Evolutionary conservation across 2,888 invertebrate genomes (phyloP).

Genomic region (Bellardia bayeri): DNA sequence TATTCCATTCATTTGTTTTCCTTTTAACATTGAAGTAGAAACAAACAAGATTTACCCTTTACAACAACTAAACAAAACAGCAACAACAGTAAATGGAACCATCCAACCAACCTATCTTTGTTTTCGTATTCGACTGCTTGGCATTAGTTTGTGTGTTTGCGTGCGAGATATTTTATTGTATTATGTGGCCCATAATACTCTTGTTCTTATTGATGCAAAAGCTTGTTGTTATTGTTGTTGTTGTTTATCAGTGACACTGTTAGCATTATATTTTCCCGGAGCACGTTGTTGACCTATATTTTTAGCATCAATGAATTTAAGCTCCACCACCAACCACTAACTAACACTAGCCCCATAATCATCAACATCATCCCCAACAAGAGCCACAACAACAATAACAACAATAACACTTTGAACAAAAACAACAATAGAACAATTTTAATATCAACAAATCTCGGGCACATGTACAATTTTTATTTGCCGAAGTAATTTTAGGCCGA

Average conservation of each 20-base stretch:
- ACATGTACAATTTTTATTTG: constrained; percentile 51
- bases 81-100: neutral
- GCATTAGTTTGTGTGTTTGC: neutral
- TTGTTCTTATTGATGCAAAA: constrained; percentile 35
- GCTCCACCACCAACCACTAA: constrained; percentile 47
- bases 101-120: neutral
- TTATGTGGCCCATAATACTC: constrained; percentile 34
- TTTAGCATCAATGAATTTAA: constrained; percentile 80
- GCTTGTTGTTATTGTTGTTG: constrained; percentile 1
- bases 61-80: neutral
- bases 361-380: constrained; percentile 31
- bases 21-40: neutral
- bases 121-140: neutral
- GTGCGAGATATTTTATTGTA: neutral
- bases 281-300: constrained; percentile 83
- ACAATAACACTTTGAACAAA: constrained; percentile 5
- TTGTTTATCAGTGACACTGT: constrained; percentile 54
- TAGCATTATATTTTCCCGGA: constrained; percentile 75
- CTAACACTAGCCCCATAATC: constrained; percentile 37
- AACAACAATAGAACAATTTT: constrained; percentile 41
- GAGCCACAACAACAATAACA: constrained; percentile 26
- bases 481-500: constrained; percentile 48
- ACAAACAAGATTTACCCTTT: neutral
- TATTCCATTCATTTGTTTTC: neutral
- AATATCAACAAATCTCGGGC: constrained; percentile 63